A percentile compares a stretch with the other conserved stretches of the same genome.
Conservation (phyloP, 2,113 vertebrate species). For the Rynchops niger region DNA sequence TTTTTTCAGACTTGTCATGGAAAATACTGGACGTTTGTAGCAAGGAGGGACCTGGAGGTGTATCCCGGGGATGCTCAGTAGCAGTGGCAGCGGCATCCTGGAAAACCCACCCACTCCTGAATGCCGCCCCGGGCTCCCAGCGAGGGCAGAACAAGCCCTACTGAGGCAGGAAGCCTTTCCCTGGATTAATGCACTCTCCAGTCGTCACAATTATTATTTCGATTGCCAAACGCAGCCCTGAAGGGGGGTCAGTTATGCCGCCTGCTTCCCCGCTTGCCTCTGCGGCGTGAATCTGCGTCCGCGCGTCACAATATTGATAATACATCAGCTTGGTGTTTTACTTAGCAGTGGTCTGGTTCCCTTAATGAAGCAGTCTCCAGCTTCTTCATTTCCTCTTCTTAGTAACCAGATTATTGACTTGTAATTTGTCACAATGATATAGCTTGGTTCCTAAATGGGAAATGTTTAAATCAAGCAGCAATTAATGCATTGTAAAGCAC, state of each 20-base stretch:
- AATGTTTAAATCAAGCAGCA: conserved; percentile 65
- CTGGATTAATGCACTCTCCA: not conserved
- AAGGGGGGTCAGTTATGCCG: not conserved
- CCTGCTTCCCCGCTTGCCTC: not conserved
- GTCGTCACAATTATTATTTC: fast-evolving
- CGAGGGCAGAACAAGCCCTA: not conserved
- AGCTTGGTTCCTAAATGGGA: conserved; percentile 52
- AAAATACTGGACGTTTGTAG: fast-evolving
- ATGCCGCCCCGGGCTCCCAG: not conserved
- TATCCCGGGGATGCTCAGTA: fast-evolving
- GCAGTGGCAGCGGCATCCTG: not conserved
- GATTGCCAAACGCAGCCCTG: not conserved
- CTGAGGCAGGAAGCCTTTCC: not conserved
- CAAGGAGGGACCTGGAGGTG: not conserved
- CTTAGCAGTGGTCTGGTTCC: not conserved
- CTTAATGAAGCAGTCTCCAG: not conserved
- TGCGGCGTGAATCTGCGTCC: fast-evolving
- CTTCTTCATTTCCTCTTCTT: not conserved
- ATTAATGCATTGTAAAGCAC: conserved; percentile 60
- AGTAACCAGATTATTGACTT: not conserved
- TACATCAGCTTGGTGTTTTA: not conserved
- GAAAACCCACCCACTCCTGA: not conserved
- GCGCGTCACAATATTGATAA: fast-evolving
- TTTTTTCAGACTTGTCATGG: not conserved
- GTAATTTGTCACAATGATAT: conserved; percentile 31